A percentile compares a stretch with the other conserved stretches of the same genome.
Conservation (phyloP, 1,140 invertebrate species). For the Phymorhynchus buccinoides region DNA sequence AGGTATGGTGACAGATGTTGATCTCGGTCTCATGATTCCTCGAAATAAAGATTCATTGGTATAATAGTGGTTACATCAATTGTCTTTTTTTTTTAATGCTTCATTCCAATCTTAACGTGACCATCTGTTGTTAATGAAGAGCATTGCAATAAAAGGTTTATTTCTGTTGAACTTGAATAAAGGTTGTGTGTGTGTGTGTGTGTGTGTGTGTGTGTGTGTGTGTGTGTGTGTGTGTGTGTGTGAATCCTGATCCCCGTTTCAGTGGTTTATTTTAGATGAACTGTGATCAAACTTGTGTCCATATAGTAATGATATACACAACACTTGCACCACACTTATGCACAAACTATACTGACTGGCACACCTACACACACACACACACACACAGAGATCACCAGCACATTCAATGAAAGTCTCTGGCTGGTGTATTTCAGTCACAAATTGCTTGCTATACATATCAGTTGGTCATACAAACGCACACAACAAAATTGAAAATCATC, state of each 20-base stretch:
- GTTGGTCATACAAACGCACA: neutral
- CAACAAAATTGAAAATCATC: neutral
- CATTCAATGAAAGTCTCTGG: neutral
- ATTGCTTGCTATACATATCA: neutral
- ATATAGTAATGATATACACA: too few relatives aligned
- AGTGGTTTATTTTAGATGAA: neutral
- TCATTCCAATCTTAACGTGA: neutral
- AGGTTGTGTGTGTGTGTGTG: neutral
- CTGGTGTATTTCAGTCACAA: neutral
- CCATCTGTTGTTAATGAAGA: neutral
- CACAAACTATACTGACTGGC: neutral
- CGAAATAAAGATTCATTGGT: too few relatives aligned
- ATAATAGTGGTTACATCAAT: too few relatives aligned
- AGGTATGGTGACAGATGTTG: too few relatives aligned
- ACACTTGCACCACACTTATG: neutral
- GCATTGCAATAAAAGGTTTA: neutral
- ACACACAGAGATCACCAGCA: neutral
- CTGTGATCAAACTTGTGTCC: too few relatives aligned
- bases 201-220: constrained; percentile 10
- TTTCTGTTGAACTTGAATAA: neutral
- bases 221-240: neutral
- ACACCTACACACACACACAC: neutral
- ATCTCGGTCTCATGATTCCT: too few relatives aligned
- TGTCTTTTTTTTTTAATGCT: neutral
- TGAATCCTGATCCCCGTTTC: too few relatives aligned